These are phyloP conservation scores for Brachionus rotundiformis DNA, from an alignment of 1,140 invertebrate species.

Conservation along the genomic window DNA sequence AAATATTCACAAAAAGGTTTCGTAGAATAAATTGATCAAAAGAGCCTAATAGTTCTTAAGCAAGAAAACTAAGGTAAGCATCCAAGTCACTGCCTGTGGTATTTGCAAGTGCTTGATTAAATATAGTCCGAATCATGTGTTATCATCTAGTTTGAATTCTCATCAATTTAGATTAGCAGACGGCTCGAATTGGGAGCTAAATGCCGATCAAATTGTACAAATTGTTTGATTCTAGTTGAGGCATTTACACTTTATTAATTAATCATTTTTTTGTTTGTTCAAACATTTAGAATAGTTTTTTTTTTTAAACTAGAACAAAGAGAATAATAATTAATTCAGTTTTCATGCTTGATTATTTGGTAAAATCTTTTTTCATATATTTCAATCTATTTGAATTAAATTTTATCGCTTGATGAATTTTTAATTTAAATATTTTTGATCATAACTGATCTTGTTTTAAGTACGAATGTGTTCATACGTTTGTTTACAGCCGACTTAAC, in stretches of 20 bases:
- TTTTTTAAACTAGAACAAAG: neutral
- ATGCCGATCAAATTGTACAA: neutral
- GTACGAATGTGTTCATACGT: neutral
- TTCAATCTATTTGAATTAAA: conserved; percentile 3
- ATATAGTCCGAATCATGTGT: neutral
- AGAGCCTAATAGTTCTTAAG: neutral
- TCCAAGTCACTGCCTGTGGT: too few species aligned
- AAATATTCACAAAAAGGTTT: neutral
- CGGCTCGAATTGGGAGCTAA: neutral
- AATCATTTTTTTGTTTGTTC: conserved; percentile 27
- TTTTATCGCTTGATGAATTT: conserved; percentile 11
- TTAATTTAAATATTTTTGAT: conserved; percentile 37
- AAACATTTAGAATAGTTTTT: neutral
- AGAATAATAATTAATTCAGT: conserved; percentile 15
- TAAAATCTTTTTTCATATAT: neutral
- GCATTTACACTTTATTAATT: conserved; percentile 12
- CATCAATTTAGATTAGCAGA: neutral
- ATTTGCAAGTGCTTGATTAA: too few species aligned
- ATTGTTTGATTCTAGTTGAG: neutral
- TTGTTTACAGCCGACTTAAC: neutral
- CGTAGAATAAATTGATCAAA: neutral
- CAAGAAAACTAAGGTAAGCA: too few species aligned
- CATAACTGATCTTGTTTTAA: neutral
- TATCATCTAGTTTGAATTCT: neutral
- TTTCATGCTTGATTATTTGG: conserved; percentile 21